These are phyloP conservation scores for Hippocampus guttulatus DNA, from an alignment of 2,113 vertebrate species.

Conservation along the genomic window DNA sequence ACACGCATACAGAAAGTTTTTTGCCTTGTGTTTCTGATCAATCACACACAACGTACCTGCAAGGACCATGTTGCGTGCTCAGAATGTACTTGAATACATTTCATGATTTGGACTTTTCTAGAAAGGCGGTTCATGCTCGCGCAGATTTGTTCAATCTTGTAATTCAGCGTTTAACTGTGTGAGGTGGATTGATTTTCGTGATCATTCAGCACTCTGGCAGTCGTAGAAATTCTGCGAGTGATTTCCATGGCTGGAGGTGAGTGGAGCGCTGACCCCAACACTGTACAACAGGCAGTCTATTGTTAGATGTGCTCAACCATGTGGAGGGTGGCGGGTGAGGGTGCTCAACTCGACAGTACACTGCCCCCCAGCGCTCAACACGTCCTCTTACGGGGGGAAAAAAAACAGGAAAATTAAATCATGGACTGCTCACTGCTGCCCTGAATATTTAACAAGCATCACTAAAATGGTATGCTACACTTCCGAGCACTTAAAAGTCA, in stretches of 20 bases:
- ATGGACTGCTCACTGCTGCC: constrained; percentile 37
- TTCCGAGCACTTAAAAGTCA: constrained; percentile 11
- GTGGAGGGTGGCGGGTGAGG: constrained; percentile 23
- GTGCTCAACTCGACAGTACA: constrained; percentile 44
- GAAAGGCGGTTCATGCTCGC: constrained; percentile 33
- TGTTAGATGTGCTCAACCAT: constrained; percentile 52
- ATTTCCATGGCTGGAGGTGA: constrained; percentile 60
- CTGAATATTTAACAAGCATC: constrained; percentile 28
- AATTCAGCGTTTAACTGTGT: constrained; percentile 24
- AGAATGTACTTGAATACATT: constrained; percentile 7
- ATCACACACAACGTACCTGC: constrained; percentile 20
- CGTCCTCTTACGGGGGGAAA: constrained; percentile 33
- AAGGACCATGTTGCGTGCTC: constrained; percentile 13
- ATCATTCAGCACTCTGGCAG: constrained; percentile 29
- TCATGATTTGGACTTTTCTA: constrained; percentile 36
- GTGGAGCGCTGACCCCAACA: constrained; percentile 44
- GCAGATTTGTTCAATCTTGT: constrained; percentile 47
- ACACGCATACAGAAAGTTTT: constrained; percentile 27
- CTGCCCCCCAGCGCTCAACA: constrained; percentile 63
- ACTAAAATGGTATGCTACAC: constrained; percentile 8
- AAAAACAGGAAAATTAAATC: constrained; percentile 23
- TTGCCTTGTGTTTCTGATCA: constrained; percentile 35
- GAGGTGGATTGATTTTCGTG: constrained; percentile 46
- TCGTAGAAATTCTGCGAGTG: constrained; percentile 48
- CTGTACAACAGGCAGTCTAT: constrained; percentile 57